Conservation (phyloP, 2,797 vertebrate genomes). For the Phataginus tricuspis region DNA sequence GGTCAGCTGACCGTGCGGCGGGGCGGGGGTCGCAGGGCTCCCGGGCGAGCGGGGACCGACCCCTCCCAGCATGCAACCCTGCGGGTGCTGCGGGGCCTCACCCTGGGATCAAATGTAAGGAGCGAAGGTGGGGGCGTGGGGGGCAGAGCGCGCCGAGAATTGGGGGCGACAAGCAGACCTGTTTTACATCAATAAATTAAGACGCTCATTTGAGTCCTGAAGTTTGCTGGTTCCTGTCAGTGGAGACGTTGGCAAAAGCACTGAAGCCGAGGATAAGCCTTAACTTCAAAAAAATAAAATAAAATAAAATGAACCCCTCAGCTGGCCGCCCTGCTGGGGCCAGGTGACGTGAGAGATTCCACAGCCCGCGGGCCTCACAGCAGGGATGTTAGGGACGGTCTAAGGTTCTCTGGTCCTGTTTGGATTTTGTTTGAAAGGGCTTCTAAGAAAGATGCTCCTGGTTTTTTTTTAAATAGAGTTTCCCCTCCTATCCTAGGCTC, state of each 20-base stretch:
- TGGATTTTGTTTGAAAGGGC: slow-evolving; percentile 73
- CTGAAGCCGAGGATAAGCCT: slow-evolving; percentile 60
- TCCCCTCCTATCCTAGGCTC: slow-evolving; percentile 57
- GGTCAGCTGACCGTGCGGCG: slow-evolving; percentile 75
- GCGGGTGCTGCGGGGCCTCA: background rate
- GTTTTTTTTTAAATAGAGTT: slow-evolving; percentile 54
- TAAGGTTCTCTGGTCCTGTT: slow-evolving; percentile 59
- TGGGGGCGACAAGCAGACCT: background rate
- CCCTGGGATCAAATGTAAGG: slow-evolving; percentile 3
- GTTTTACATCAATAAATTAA: slow-evolving; percentile 72
- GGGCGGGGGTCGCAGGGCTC: slow-evolving; percentile 37
- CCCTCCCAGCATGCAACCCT: slow-evolving; percentile 31
- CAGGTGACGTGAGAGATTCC: slow-evolving; percentile 77
- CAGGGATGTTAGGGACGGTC: slow-evolving; percentile 64
- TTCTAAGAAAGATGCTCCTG: slow-evolving; percentile 70
- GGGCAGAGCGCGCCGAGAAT: background rate
- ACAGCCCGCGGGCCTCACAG: slow-evolving; percentile 69
- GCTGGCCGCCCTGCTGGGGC: slow-evolving; percentile 68
- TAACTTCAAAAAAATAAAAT: slow-evolving; percentile 64
- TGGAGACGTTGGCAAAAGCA: slow-evolving; percentile 60
- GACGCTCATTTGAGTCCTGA: slow-evolving; percentile 59
- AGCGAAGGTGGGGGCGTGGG: background rate
- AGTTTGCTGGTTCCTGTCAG: slow-evolving; percentile 73
- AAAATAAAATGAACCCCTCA: slow-evolving; percentile 48
- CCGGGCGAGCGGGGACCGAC: background rate